A percentile compares a stretch with the other conserved stretches of the same genome.
Conservation (phyloP, 2,113 vertebrate species). For the Pedionomus torquatus region DNA sequence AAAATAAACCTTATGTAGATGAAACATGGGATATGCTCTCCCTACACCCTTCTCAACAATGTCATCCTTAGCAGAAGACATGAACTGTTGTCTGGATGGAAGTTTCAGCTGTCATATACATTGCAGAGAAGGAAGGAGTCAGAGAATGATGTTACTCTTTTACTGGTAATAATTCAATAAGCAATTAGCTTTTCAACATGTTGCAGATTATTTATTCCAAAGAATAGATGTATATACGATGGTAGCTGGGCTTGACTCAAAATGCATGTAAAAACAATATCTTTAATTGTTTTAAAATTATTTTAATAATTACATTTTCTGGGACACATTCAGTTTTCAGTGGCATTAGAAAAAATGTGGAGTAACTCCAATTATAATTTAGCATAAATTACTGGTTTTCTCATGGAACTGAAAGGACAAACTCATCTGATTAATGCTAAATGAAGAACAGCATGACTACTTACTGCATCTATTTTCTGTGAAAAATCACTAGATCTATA, state of each 20-base stretch:
- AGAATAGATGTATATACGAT: not conserved
- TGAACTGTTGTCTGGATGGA: not conserved
- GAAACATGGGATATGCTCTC: not conserved
- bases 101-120: not conserved
- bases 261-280: not conserved
- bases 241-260: not conserved
- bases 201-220: not conserved
- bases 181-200: not conserved
- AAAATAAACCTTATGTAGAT: not conserved
- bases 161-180: not conserved
- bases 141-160: not conserved
- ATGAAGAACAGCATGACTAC: not conserved
- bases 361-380: not conserved
- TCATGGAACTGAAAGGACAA: not conserved
- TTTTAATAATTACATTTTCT: not conserved
- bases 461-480: not conserved
- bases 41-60: not conserved
- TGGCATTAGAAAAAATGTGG: not conserved
- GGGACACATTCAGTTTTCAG: not conserved
- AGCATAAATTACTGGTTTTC: not conserved
- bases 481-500: not conserved
- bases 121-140: not conserved
- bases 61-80: not conserved
- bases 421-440: not conserved
- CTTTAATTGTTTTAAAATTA: not conserved